A percentile compares a stretch with the other conserved stretches of the same genome.
phyloP scores from a whole-genome alignment of 2,797 vertebrate species.

The Fistularia commersonii region DNA sequence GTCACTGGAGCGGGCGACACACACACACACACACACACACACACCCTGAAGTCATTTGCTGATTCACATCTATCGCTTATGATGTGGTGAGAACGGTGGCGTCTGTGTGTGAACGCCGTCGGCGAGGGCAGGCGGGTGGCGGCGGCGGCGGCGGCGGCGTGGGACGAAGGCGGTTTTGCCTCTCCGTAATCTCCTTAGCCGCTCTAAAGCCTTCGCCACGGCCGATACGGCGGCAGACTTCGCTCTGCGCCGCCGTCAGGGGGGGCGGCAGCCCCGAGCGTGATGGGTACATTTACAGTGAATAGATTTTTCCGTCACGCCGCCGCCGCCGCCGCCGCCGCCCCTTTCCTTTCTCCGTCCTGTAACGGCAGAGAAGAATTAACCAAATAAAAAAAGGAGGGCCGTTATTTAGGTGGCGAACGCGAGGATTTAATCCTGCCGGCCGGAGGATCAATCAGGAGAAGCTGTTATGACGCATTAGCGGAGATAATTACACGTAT shows the following conservation, averaged over 20 bases:
- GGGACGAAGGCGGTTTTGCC: background rate
- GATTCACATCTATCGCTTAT: slow-evolving; percentile 27
- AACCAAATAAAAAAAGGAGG: too few species aligned
- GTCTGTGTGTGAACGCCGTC: slow-evolving; percentile 38
- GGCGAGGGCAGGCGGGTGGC: slow-evolving; percentile 38
- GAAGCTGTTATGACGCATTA: slow-evolving; percentile 15
- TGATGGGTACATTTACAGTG: too few species aligned
- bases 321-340: too few species aligned
- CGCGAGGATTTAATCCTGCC: too few species aligned
- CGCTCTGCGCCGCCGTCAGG: too few species aligned
- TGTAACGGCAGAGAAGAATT: too few species aligned
- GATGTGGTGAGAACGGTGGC: slow-evolving; percentile 33
- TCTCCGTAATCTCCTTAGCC: slow-evolving; percentile 58
- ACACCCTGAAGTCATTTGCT: background rate
- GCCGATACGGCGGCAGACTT: slow-evolving; percentile 38
- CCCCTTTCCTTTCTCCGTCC: too few species aligned
- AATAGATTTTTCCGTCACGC: too few species aligned
- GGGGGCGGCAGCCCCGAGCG: too few species aligned
- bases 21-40: too few species aligned
- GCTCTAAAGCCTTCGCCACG: slow-evolving; percentile 57
- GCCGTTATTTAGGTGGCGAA: too few species aligned
- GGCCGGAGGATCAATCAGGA: background rate
- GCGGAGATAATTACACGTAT: background rate
- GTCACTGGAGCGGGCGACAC: too few species aligned
- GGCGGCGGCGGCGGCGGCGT: slow-evolving; percentile 40